phyloP scores from a whole-genome alignment of 2,888 invertebrate genomes.

The Tipula confusa region DNA sequence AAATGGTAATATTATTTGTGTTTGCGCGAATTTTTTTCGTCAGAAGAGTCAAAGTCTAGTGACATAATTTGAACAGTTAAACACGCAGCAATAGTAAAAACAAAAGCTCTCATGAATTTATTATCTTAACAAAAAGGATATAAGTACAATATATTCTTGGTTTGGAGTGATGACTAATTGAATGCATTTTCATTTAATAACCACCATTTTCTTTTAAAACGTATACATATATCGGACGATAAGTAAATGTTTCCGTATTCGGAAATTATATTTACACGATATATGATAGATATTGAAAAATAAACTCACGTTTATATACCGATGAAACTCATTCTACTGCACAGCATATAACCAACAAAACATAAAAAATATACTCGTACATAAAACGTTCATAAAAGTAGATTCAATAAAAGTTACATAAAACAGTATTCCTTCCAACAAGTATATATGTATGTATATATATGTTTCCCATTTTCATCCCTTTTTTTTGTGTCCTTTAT shows the following conservation, averaged over 20 bases:
- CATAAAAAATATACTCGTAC: not conserved
- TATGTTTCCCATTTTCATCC: not conserved
- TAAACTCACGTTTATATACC: not conserved
- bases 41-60: not conserved
- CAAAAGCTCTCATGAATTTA: not conserved
- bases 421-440: not conserved
- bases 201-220: not conserved
- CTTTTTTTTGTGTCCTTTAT: not conserved
- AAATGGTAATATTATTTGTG: not conserved
- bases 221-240: not conserved
- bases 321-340: not conserved
- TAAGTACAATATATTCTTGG: not conserved
- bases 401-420: conserved; percentile 16
- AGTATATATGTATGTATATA: not conserved
- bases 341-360: not conserved
- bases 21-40: not conserved
- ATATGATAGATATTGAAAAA: not conserved
- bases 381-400: not conserved
- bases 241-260: too few species aligned
- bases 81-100: not conserved
- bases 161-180: too few species aligned
- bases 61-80: conserved; percentile 4
- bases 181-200: too few species aligned
- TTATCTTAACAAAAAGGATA: not conserved
- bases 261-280: too few species aligned